A percentile compares a stretch with the other conserved stretches of the same genome.
Conservation (phyloP, 2,113 vertebrate genomes). For the Oxyura jamaicensis region DNA sequence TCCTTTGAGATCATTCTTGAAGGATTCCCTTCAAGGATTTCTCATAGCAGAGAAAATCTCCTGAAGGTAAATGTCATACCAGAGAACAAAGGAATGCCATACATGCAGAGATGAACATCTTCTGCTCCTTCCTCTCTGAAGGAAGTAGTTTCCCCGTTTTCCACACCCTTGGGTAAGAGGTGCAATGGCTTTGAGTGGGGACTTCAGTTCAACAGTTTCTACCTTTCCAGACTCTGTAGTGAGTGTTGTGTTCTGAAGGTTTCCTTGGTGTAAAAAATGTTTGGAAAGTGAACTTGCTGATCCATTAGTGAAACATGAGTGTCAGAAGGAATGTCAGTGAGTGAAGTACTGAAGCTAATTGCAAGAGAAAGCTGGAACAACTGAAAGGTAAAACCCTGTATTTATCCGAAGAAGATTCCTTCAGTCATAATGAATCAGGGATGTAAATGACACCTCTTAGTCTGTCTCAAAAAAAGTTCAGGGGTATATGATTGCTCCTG, state of each 20-base stretch:
- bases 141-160: not conserved
- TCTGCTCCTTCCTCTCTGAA: not conserved
- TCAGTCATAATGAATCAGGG: not conserved
- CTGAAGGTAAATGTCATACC: not conserved
- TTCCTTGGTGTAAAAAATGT: not conserved
- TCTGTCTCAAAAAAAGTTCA: not conserved
- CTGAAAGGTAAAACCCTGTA: conserved; percentile 63
- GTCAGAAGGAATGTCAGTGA: conserved; percentile 19
- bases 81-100: not conserved
- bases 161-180: not conserved
- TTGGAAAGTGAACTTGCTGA: not conserved
- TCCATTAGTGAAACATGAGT: conserved; percentile 13
- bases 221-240: not conserved
- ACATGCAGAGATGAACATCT: not conserved
- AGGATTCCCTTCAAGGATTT: not conserved
- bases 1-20: not conserved
- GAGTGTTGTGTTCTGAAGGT: not conserved
- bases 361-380: conserved; percentile 32
- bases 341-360: conserved; percentile 37
- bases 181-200: not conserved
- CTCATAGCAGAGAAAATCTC: not conserved
- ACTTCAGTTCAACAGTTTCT: not conserved
- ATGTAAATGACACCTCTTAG: conserved; percentile 16
- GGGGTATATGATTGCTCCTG: not conserved
- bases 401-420: conserved; percentile 51